Evolutionary conservation across 2,797 vertebrate species (phyloP).

Genomic region (Microhierax caerulescens): DNA sequence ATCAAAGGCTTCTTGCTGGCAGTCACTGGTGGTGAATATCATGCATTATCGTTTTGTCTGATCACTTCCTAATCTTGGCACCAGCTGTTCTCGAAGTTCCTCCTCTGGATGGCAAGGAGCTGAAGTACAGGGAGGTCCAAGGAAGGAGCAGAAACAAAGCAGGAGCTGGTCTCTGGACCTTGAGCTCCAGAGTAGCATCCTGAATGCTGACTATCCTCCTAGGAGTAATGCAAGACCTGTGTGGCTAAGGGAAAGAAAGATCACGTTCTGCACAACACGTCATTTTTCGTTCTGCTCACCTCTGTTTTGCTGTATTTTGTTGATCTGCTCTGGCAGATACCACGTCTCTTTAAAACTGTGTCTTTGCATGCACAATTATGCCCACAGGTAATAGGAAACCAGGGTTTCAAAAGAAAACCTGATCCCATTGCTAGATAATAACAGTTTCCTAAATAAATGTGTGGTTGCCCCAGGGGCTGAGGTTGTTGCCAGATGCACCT

Average conservation of each 20-base stretch:
- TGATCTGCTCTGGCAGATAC: neutral
- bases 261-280: rapidly evolving
- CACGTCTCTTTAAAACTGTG: neutral
- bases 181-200: neutral
- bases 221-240: neutral
- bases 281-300: neutral
- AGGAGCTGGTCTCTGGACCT: neutral
- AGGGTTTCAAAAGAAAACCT: slow-evolving; percentile 68
- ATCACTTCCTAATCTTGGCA: neutral
- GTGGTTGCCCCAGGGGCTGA: slow-evolving; percentile 61
- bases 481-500: slow-evolving; percentile 70
- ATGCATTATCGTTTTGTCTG: neutral
- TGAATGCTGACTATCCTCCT: neutral
- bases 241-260: neutral
- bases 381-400: slow-evolving; percentile 76
- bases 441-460: slow-evolving; percentile 66
- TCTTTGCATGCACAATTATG: slow-evolving; percentile 52
- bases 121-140: neutral
- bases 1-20: neutral
- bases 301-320: neutral
- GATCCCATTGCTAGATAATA: slow-evolving; percentile 69
- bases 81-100: neutral
- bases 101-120: neutral
- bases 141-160: neutral
- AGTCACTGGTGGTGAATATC: neutral